Evolutionary conservation across 2,888 invertebrate species (phyloP), one percentile per base, ranked within the genome.

Genomic region (Thymelicus sylvestris): DNA sequence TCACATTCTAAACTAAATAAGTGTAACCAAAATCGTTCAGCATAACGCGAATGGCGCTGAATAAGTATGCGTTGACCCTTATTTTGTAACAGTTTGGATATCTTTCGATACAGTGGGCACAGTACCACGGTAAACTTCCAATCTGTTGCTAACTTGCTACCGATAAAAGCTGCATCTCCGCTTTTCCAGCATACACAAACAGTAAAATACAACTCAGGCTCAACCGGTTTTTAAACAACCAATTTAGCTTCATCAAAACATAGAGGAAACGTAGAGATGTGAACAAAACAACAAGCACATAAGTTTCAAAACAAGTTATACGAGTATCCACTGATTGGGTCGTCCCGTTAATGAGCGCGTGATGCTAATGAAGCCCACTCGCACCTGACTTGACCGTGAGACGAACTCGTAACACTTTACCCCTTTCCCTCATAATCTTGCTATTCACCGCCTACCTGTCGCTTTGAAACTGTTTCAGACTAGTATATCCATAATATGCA

Each of bases 331-430:
- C 62, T 73, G 74, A 76, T 81, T 78, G 81, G 81, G 78, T 77
- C 79, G 82, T 89, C 83, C 89, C 89, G 90, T 90, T 91, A 91
- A 89, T 89, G 85, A 88, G 83, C 83, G 84, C 84, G 80, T 85
- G 83, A 89, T 91, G 89, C 84, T 88, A 91, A 91, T 91, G 88
- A 89, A 85, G 81, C 79, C 80, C 80, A 81, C 72, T 50, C 48
- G 66, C 87, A 88, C 85, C 86, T 88, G 87, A 77, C 72, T 67
- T 67, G 67, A 67, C 74, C 73, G 75, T 73, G 65, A 67, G 50
- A 67, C 67, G 57, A 55, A 74, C 74, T 74, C 74, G 74, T 75
- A 81, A 75, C 72, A 75, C 74, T 79, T 52, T 41, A 48, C 62
- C 62, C 6, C 31, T 67, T 59, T 31, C 55, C 31, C 50, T 55